Base-by-base conservation (phyloP, 2,797 vertebrate genomes). In the Enteromius thamalakanensis region DNA sequence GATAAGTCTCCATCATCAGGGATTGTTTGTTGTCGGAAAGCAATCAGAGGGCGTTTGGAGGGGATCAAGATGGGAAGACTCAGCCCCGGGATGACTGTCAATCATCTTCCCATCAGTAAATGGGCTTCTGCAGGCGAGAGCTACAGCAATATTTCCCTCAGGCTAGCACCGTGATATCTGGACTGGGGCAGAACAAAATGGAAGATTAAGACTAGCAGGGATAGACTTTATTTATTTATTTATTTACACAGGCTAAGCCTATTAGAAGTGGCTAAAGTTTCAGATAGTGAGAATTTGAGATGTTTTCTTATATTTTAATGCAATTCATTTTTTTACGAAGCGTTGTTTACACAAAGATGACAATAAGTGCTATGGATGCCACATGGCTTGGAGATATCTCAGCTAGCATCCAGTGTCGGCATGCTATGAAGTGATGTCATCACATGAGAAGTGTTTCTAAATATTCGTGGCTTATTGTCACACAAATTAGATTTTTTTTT, bases 91-190 rank as follows among this genome's bases (percentile, higher is more conserved):
- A 86, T 77, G 86, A 70, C 82, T 83, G 83, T 76, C 84, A 84
- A 70, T 88, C 86, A 88, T 88, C 86, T 80, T 82, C 80, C 84
- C 82, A 79, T 82, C 84, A 78, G 86, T 84, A 84, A 86, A 77
- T 62, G 81, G 74, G 40, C 77, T 86, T 86, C 45, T 86, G 53
- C 68, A 74, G 60, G 67, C 58, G 12, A 83, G n/a, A 78, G 79
- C 76, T 82, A 51, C 65, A 53, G 85, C 76, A 74, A 75, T 77
- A 82, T 87, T 85, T 86, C 80, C 86, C 86, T 67, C 42, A 86
- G 86, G 86, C 86, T 72, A 81, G 79, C 72, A 81, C 42, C 21
- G 4, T 71, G 79, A 85, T 65, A 72, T 85, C 81, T 80, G 78
- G 78, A 45, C 78, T 70, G 51, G 71, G 86, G 58, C 86, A 76